These are phyloP conservation scores for Diabrotica balteata DNA, from an alignment of 2,888 invertebrate genomes.

Conservation along the genomic window DNA sequence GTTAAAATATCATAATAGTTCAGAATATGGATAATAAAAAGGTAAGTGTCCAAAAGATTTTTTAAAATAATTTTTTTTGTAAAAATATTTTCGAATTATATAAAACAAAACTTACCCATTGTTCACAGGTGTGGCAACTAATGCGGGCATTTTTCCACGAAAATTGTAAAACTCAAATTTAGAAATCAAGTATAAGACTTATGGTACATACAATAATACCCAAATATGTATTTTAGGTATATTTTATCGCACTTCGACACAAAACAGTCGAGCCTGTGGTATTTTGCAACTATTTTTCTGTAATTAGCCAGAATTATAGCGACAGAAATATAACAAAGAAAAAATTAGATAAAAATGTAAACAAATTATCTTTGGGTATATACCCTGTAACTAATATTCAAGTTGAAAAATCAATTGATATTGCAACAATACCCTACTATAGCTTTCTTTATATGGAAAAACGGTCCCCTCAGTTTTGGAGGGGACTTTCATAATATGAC, in stretches of 20 bases:
- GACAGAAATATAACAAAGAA: neutral
- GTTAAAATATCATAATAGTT: no score
- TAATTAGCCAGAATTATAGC: slow-evolving; percentile 51
- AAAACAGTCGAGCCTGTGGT: slow-evolving; percentile 65
- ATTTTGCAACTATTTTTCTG: slow-evolving; percentile 63
- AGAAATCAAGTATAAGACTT: slow-evolving; percentile 58
- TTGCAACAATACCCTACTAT: neutral
- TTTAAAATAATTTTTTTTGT: no score
- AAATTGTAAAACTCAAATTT: slow-evolving; percentile 16
- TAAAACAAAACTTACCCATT: slow-evolving; percentile 47
- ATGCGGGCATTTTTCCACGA: slow-evolving; percentile 48
- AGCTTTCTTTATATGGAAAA: slow-evolving; percentile 14
- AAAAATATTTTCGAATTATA: neutral
- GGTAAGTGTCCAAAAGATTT: no score
- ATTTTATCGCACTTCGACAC: slow-evolving; percentile 57
- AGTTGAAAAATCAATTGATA: slow-evolving; percentile 6
- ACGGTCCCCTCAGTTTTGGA: slow-evolving; percentile 2
- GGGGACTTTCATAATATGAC: slow-evolving; percentile 11
- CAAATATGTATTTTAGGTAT: slow-evolving; percentile 56
- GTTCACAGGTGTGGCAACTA: slow-evolving; percentile 47
- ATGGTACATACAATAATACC: slow-evolving; percentile 60
- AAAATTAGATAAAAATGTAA: neutral
- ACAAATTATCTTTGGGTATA: neutral
- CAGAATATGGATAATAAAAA: no score
- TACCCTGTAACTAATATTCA: neutral